phyloP scores from a whole-genome alignment of 2,797 vertebrate genomes.

The Ficedula albicollis region DNA sequence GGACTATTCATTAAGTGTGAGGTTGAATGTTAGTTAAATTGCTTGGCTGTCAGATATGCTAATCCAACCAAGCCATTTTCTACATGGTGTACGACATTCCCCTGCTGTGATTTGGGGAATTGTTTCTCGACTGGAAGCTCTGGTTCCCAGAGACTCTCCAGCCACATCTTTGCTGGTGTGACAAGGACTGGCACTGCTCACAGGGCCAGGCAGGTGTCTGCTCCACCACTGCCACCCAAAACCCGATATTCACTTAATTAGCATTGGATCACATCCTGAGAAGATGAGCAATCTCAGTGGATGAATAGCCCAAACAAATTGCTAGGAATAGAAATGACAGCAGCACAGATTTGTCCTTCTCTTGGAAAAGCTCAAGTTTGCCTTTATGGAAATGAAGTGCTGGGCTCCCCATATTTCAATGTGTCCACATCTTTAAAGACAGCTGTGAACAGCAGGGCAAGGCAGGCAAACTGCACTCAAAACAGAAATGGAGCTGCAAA shows the following conservation, averaged over 20 bases:
- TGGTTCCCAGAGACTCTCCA: neutral
- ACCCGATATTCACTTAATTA: neutral
- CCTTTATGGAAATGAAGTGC: neutral
- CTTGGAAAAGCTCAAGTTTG: neutral
- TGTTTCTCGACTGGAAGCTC: neutral
- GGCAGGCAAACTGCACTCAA: neutral
- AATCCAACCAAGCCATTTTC: slow-evolving; percentile 42
- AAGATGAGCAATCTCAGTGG: neutral
- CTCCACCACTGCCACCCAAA: neutral
- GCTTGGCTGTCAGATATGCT: slow-evolving; percentile 36
- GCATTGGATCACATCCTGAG: neutral
- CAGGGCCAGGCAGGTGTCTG: neutral
- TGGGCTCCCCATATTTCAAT: neutral
- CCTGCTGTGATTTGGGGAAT: slow-evolving; percentile 30
- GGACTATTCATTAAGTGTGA: slow-evolving; percentile 61
- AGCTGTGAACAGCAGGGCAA: neutral
- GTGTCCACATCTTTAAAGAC: neutral
- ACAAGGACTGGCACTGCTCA: neutral
- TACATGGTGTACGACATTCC: neutral
- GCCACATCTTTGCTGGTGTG: neutral
- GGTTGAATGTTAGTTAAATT: slow-evolving; percentile 55
- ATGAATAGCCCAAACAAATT: neutral
- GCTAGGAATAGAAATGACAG: neutral
- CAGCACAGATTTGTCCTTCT: neutral
- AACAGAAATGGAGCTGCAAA: neutral